Evolutionary conservation across 1,140 invertebrate species (phyloP).

Genomic region (Apis cerana): DNA sequence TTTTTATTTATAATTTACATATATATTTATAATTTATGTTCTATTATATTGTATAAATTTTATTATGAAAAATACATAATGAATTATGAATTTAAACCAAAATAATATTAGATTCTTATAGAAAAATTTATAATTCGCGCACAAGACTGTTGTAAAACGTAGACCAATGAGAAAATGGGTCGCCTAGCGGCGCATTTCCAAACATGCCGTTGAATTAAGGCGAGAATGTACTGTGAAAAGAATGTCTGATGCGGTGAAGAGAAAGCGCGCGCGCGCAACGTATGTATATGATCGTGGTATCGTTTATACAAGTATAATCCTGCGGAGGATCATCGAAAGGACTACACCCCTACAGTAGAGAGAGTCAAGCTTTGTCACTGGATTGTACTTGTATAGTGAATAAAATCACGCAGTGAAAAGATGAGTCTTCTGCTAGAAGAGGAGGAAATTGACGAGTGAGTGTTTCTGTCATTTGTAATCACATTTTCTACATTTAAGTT

Average conservation of each 20-base stretch:
- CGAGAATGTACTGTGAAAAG: conserved; percentile 17
- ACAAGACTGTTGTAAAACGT: not conserved
- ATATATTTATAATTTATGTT: no score
- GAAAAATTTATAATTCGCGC: not conserved
- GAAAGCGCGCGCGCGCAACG: conserved; percentile 36
- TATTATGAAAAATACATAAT: not conserved
- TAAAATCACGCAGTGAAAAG: conserved; percentile 7
- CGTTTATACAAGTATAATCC: conserved; percentile 50
- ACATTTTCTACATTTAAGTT: conserved; percentile 12
- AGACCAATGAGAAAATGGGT: conserved; percentile 5
- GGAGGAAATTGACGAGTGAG: conserved; percentile 75
- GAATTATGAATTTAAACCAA: not conserved
- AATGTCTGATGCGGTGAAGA: conserved; percentile 5
- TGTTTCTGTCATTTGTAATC: conserved; percentile 26
- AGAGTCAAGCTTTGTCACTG: not conserved
- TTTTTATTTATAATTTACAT: no score
- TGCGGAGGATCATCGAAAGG: conserved; percentile 59
- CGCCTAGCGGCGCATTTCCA: conserved; percentile 26
- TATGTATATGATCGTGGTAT: conserved; percentile 36
- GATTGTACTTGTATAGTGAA: not conserved
- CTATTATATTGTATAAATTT: no score
- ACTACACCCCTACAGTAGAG: conserved; percentile 46
- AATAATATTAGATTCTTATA: not conserved
- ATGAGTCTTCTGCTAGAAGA: conserved; percentile 73
- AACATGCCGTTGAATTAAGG: conserved; percentile 20